These are phyloP conservation scores for Drosophila quinaria DNA, from an alignment of 2,888 invertebrate genomes.

Conservation along the genomic window DNA sequence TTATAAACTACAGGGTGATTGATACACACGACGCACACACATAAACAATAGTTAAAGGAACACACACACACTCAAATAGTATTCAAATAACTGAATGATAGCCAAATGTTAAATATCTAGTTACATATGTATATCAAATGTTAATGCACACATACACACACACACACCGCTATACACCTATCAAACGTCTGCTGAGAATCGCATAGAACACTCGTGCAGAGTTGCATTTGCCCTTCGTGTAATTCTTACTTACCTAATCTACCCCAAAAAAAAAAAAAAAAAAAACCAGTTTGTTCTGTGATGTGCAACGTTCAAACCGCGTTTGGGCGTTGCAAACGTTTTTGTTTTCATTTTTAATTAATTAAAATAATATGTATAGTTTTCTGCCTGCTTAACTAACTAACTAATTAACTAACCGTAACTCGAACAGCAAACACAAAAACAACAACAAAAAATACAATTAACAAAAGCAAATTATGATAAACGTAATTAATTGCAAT, in stretches of 20 bases:
- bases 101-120: slow-evolving; percentile 55
- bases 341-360: slow-evolving; percentile 49
- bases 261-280: slow-evolving; percentile 14
- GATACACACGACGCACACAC: slow-evolving; percentile 16
- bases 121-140: slow-evolving; percentile 48
- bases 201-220: slow-evolving; percentile 29
- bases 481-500: slow-evolving; percentile 57
- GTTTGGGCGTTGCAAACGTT: slow-evolving; percentile 64
- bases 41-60: slow-evolving; percentile 30
- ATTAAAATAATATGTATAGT: slow-evolving; percentile 29
- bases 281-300: slow-evolving; percentile 83
- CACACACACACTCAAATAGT: slow-evolving; percentile 46
- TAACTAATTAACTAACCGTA: slow-evolving; percentile 8
- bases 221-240: slow-evolving; percentile 30
- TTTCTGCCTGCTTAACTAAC: slow-evolving; percentile 25
- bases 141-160: slow-evolving; percentile 34
- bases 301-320: slow-evolving; percentile 67
- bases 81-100: slow-evolving; percentile 51
- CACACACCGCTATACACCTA: slow-evolving; percentile 14
- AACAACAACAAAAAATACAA: not conserved
- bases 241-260: slow-evolving; percentile 44
- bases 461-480: slow-evolving; percentile 30
- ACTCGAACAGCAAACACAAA: slow-evolving; percentile 44
- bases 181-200: slow-evolving; percentile 34
- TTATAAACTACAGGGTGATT: slow-evolving; percentile 56